These are phyloP conservation scores for Lutjanus argentimaculatus DNA, from an alignment of 2,797 vertebrate genomes.

Conservation along the genomic window DNA sequence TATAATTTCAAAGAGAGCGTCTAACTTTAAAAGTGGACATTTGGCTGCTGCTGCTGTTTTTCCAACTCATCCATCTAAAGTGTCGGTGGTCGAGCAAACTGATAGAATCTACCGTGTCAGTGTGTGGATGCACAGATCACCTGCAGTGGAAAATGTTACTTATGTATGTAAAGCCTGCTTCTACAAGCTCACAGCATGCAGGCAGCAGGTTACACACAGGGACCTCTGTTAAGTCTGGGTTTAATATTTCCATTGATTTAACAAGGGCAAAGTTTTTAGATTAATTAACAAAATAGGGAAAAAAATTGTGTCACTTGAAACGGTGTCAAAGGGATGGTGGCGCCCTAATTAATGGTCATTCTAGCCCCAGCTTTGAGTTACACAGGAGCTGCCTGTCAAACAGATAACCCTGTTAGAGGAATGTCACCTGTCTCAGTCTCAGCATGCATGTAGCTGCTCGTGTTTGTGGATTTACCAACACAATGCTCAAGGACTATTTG, in stretches of 20 bases:
- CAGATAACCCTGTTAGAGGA: slow-evolving; percentile 73
- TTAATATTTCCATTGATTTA: slow-evolving; percentile 55
- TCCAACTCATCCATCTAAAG: slow-evolving; percentile 61
- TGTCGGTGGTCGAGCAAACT: slow-evolving; percentile 50
- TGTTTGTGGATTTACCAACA: slow-evolving; percentile 57
- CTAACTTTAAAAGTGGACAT: slow-evolving; percentile 57
- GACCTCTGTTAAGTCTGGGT: neutral
- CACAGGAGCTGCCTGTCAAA: slow-evolving; percentile 78
- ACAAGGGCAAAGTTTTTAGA: slow-evolving; percentile 43
- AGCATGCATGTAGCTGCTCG: slow-evolving; percentile 30
- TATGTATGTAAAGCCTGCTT: slow-evolving; percentile 31
- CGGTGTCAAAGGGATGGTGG: slow-evolving; percentile 82
- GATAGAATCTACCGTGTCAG: slow-evolving; percentile 72
- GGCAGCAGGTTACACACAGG: neutral
- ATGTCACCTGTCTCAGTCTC: slow-evolving; percentile 76
- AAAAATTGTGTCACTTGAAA: slow-evolving; percentile 85
- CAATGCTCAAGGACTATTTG: slow-evolving; percentile 34
- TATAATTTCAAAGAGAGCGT: slow-evolving; percentile 50
- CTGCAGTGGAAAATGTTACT: slow-evolving; percentile 73
- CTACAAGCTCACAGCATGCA: neutral
- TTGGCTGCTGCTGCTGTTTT: slow-evolving; percentile 64
- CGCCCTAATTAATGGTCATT: slow-evolving; percentile 91
- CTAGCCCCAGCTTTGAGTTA: slow-evolving; percentile 89
- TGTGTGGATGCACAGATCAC: slow-evolving; percentile 54
- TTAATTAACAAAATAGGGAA: slow-evolving; percentile 83